Conservation (phyloP, 2,797 vertebrate genomes). For the Petrocephalus schoutedeni region DNA sequence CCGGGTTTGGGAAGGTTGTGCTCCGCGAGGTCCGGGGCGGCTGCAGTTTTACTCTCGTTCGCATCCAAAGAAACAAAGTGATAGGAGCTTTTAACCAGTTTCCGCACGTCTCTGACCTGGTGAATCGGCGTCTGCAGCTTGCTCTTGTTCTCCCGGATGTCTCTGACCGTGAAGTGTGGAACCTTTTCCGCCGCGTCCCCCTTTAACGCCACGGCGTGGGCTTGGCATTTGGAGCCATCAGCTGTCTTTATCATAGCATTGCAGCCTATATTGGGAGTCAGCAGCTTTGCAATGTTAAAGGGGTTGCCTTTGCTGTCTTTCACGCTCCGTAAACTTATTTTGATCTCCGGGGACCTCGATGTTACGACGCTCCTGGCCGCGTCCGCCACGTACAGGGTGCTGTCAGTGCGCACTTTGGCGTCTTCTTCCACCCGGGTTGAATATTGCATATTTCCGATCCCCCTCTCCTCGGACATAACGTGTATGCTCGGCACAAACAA, state of each 20-base stretch:
- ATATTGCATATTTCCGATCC: constrained; percentile 50
- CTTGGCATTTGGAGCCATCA: constrained; percentile 68
- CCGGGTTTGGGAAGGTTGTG: constrained; percentile 58
- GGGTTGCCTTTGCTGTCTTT: constrained; percentile 59
- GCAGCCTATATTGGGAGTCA: constrained; percentile 67
- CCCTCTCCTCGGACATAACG: constrained; percentile 61
- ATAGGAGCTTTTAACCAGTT: constrained; percentile 86
- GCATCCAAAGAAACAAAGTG: constrained; percentile 75
- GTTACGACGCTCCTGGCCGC: constrained; percentile 31
- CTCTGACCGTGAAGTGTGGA: constrained; percentile 86
- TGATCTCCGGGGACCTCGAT: constrained; percentile 84
- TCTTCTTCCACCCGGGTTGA: constrained; percentile 38
- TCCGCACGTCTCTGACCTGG: constrained; percentile 89
- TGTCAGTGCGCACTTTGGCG: constrained; percentile 33
- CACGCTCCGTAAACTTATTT: constrained; percentile 75
- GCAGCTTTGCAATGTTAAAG: constrained; percentile 74
- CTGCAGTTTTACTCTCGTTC: constrained; percentile 61
- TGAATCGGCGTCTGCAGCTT: constrained; percentile 80
- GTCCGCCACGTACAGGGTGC: constrained; percentile 44
- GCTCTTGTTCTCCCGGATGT: constrained; percentile 77
- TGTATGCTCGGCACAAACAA: constrained; percentile 89
- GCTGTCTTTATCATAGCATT: constrained; percentile 47
- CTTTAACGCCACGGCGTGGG: constrained; percentile 55
- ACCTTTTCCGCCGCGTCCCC: constrained; percentile 75
- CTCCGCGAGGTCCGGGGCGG: constrained; percentile 58